Evolutionary conservation across 2,888 invertebrate species (phyloP), one percentile per base, ranked within the genome.

Genomic region (Achlya flavicornis): DNA sequence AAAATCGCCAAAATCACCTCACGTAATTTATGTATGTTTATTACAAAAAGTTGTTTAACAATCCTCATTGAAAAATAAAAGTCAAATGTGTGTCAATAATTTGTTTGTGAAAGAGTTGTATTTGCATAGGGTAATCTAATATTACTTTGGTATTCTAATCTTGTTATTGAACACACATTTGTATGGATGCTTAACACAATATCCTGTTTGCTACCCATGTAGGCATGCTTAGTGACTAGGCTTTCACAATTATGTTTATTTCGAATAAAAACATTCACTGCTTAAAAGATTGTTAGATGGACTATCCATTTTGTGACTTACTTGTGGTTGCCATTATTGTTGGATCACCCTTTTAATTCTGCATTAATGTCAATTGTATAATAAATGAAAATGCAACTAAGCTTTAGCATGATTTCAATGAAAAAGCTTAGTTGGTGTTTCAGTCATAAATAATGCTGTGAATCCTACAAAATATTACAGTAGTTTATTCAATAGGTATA

Each of bases 141-240:
- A 90, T 92, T 85, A 87, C 86, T 87, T 88, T 86, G 87, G 87
- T 87, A 89, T 91, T 89, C 88, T 81, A 92, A 93, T 92, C 93
- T 89, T 90, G 88, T 93, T 93, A 93, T 74, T 78, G 78, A 77
- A 80, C 77, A 75, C 88, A 88, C 85, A 53, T 53, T 89, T 90
- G 81, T 90, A 87, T 83, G 92, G 90, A 69, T 91, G 83, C 91
- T 70, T 76, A 80, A 81, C 83, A 78, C 80, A 80, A 85, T 87
- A 91, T 91, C 91, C 87, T 89, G 84, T 91, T 90, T 87, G 83
- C 83, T 80, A 82, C 78, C 77, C 75, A 75, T 84, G 80, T 84
- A 78, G 76, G 85, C 83, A 76, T 83, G 80, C 84, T 83, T 80
- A 76, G 74, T 79, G 69, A 81, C 80, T 85, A 86, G 80, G 80